Percentiles rank a stretch among this genome's conserved stretches.
These are phyloP conservation scores for Cyprinella venusta DNA, from an alignment of 2,797 vertebrate genomes.

Conservation along the genomic window DNA sequence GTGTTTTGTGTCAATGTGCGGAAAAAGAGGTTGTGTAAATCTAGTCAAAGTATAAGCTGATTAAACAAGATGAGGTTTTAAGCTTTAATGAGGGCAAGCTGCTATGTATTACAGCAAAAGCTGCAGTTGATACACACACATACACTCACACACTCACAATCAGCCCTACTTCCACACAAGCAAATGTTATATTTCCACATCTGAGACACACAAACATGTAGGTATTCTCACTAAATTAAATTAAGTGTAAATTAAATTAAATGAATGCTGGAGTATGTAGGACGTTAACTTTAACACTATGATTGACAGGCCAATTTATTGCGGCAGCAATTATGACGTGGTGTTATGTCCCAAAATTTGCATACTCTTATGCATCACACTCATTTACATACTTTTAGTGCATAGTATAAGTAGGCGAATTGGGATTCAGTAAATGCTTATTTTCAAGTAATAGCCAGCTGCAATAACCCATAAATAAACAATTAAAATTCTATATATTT, in stretches of 20 bases:
- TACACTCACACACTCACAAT: constrained; percentile 7
- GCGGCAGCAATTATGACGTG: neutral
- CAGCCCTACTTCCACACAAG: neutral
- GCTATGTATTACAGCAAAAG: constrained; percentile 64
- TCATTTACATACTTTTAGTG: neutral
- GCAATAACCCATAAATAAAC: neutral
- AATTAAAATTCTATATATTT: neutral
- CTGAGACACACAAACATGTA: neutral
- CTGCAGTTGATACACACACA: constrained; percentile 53
- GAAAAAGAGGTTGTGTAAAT: constrained; percentile 59
- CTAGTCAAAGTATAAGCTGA: constrained; percentile 69
- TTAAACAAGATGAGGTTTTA: constrained; percentile 69
- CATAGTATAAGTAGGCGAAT: neutral
- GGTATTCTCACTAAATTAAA: neutral
- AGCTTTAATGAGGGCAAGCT: constrained; percentile 71
- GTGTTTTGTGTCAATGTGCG: constrained; percentile 41
- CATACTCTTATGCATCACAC: neutral
- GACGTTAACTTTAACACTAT: neutral
- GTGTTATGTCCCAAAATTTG: no score
- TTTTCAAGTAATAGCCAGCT: neutral
- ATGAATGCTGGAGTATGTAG: neutral
- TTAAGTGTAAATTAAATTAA: neutral
- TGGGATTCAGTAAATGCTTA: neutral
- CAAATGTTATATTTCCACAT: neutral
- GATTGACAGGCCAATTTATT: neutral